Evolutionary conservation across 2,888 invertebrate genomes (phyloP).

Genomic region (Colletes collaris): DNA sequence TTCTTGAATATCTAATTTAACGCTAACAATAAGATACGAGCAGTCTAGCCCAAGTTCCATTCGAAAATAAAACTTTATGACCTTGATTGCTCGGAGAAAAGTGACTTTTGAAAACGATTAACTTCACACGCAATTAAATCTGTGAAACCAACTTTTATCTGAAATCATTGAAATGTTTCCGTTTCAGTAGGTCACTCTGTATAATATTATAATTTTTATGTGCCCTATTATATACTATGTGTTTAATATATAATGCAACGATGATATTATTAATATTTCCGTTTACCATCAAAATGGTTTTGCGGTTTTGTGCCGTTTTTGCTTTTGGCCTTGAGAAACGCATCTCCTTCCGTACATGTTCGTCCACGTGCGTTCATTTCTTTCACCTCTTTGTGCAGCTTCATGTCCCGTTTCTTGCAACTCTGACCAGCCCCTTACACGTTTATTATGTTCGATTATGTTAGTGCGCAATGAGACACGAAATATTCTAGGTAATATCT

Average conservation of each 20-base stretch:
- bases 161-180: not conserved
- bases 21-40: no score
- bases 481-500: conserved; percentile 2
- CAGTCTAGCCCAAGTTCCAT: not conserved
- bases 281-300: not conserved
- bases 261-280: not conserved
- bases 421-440: conserved; percentile 23
- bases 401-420: conserved; percentile 51
- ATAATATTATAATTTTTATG: not conserved
- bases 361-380: conserved; percentile 37
- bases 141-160: not conserved
- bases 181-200: conserved; percentile 2
- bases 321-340: conserved; percentile 58
- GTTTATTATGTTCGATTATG: conserved; percentile 46
- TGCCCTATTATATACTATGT: not conserved
- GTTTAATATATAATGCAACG: not conserved
- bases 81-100: not conserved
- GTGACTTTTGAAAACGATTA: not conserved
- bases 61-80: not conserved
- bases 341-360: conserved; percentile 40
- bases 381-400: conserved; percentile 37
- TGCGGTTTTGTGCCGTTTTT: conserved; percentile 32
- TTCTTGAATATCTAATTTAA: no score
- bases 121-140: not conserved
- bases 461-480: conserved; percentile 68